Percentiles rank a stretch among this genome's conserved stretches.
phyloP scores from a whole-genome alignment of 2,888 invertebrate genomes.

The Autographa pulchrina region DNA sequence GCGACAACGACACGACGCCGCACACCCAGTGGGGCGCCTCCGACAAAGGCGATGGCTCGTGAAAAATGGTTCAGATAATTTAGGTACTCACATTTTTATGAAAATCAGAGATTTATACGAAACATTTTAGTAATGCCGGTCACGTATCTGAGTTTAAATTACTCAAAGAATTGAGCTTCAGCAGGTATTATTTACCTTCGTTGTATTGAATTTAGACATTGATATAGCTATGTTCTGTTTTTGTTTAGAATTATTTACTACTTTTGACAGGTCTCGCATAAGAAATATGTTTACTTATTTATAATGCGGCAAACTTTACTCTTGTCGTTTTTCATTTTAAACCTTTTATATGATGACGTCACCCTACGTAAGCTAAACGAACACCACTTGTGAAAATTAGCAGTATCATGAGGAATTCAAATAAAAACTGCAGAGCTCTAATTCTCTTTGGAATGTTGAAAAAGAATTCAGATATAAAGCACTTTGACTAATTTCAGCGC shows the following conservation, averaged over 20 bases:
- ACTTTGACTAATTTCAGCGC: no score
- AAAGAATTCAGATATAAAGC: no score
- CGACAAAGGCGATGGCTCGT: slow-evolving; percentile 35
- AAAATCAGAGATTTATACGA: slow-evolving; percentile 24
- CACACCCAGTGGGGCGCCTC: slow-evolving; percentile 30
- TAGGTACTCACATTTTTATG: slow-evolving; percentile 36
- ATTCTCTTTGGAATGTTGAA: no score
- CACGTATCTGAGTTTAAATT: slow-evolving; percentile 3
- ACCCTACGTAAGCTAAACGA: no score
- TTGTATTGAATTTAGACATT: slow-evolving; percentile 3
- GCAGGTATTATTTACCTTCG: slow-evolving; percentile 3
- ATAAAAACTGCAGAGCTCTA: no score
- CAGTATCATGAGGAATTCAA: no score
- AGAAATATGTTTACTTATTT: not conserved
- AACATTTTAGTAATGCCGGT: slow-evolving; percentile 17
- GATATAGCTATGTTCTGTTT: slow-evolving; percentile 8
- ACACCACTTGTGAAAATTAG: no score
- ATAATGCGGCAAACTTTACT: not conserved
- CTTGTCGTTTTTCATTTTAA: not conserved
- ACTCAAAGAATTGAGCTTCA: slow-evolving; percentile 4
- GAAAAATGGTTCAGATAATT: slow-evolving; percentile 69
- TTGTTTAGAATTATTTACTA: not conserved
- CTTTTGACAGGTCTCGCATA: not conserved
- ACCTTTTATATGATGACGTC: not conserved
- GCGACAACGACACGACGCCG: not conserved